A percentile compares a stretch with the other conserved stretches of the same genome.
Evolutionary conservation across 2,797 vertebrate species (phyloP).

Genomic region (Setipinna tenuifilis): DNA sequence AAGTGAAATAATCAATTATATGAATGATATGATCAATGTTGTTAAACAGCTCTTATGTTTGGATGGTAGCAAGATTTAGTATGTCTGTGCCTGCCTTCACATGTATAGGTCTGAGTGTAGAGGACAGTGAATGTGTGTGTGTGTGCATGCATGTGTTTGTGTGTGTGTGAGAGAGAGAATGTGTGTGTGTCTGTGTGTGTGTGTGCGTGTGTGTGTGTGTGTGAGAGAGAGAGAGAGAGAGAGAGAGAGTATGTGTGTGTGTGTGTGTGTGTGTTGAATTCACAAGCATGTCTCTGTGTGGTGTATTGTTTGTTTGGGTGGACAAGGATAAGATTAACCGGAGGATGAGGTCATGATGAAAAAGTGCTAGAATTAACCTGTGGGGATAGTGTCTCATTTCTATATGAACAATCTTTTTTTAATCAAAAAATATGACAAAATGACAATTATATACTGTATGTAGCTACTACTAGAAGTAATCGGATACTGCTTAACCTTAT

Average conservation of each 20-base stretch:
- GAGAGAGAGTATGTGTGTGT: too few relatives aligned
- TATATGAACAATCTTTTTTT: constrained; percentile 13
- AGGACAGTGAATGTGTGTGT: constrained; percentile 13
- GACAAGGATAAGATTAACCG: constrained; percentile 23
- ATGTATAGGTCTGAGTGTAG: neutral
- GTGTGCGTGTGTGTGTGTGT: neutral
- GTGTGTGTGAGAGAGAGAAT: too few relatives aligned
- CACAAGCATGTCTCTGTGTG: neutral
- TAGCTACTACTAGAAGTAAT: constrained; percentile 6
- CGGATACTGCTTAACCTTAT: neutral
- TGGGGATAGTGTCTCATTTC: constrained; percentile 16
- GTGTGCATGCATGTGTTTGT: neutral
- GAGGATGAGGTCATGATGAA: constrained; percentile 10
- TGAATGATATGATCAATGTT: constrained; percentile 19
- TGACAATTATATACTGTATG: constrained; percentile 25
- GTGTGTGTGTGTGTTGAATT: neutral
- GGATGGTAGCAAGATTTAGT: neutral
- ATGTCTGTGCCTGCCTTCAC: neutral
- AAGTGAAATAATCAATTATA: neutral
- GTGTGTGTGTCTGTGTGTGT: constrained; percentile 24
- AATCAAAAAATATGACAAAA: neutral
- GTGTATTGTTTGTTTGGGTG: constrained; percentile 9
- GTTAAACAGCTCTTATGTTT: neutral
- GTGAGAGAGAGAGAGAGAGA: too few relatives aligned
- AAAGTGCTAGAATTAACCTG: neutral